Evolutionary conservation across 2,888 invertebrate genomes (phyloP), one percentile per base, ranked within the genome.

Genomic region (Ornithoptera priamus): DNA sequence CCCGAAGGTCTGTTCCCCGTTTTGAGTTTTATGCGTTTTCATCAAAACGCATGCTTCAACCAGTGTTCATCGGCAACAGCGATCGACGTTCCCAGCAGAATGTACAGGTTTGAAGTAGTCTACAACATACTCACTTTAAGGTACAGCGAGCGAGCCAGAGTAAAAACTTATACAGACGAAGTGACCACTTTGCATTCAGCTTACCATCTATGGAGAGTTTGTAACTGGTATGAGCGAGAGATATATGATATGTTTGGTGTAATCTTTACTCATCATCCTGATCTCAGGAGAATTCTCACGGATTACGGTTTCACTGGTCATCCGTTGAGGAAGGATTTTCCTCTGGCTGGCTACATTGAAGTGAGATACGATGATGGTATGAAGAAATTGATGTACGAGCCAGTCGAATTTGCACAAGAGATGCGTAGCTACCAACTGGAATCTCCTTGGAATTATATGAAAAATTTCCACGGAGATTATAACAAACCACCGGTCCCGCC

Each of bases 251-350:
- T 92, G 88, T 92, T 84, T 69, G 92, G 92, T 4, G 75, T 92
- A 6, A 79, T 92, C 17, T 92, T 90, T 72, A 83, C 80, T 17
- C 85, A 91, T 76, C 91, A 92, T 73, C 92, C 92, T 0, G 92
- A 92, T 76, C 82, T 92, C 73, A 82, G 92, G 36, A 82, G 92
- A 70, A 78, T 92, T 68, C 78, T 92, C 4, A 92, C 92, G 0
- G 92, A 92, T 77, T 92, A 92, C 66, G 92, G 92, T 0, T 92
- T 92, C 65, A 73, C 67, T 57, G 92, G 93, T 0, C 92, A 93
- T 76, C 93, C 93, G 12, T 72, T 92, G 22, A 80, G 91, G 64
- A 92, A 92, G 71, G 92, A 92, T 72, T 92, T 88, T 69, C 92
- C 92, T 0, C 70, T 89, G 10, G 82, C 85, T 1, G 92, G 92